phyloP scores from a whole-genome alignment of 2,888 invertebrate species.

The Operophtera brumata region DNA sequence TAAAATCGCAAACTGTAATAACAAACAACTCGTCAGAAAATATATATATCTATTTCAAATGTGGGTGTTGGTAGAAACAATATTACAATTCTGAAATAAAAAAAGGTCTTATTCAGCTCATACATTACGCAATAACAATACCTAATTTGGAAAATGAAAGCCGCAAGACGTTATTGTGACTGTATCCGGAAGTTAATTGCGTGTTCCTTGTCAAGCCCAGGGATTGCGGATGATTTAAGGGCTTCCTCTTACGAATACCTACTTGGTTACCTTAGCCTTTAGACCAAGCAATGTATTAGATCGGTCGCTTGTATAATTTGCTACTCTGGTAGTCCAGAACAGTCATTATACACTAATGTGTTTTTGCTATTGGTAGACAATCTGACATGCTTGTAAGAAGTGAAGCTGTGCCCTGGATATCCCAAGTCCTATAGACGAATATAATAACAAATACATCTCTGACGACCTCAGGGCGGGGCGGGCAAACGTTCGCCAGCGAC shows the following conservation, averaged over 20 bases:
- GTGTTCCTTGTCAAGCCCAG: slow-evolving; percentile 49
- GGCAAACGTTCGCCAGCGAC: too few species aligned
- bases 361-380: too few species aligned
- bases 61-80: neutral
- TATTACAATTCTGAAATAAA: neutral
- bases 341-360: too few species aligned
- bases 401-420: too few species aligned
- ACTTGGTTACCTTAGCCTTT: slow-evolving; percentile 1
- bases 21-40: too few species aligned
- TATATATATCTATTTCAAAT: too few species aligned
- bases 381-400: too few species aligned
- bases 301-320: neutral
- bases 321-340: too few species aligned
- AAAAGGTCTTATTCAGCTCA: neutral
- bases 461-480: too few species aligned
- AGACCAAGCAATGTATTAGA: neutral
- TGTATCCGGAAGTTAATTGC: slow-evolving; percentile 58
- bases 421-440: too few species aligned
- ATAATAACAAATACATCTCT: too few species aligned
- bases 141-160: slow-evolving; percentile 32
- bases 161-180: slow-evolving; percentile 45
- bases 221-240: slow-evolving; percentile 49
- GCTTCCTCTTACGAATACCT: slow-evolving; percentile 13
- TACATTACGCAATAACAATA: slow-evolving; percentile 5
- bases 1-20: too few species aligned